Evolutionary conservation across 2,113 vertebrate species (phyloP).

Genomic region (Equus quagga): DNA sequence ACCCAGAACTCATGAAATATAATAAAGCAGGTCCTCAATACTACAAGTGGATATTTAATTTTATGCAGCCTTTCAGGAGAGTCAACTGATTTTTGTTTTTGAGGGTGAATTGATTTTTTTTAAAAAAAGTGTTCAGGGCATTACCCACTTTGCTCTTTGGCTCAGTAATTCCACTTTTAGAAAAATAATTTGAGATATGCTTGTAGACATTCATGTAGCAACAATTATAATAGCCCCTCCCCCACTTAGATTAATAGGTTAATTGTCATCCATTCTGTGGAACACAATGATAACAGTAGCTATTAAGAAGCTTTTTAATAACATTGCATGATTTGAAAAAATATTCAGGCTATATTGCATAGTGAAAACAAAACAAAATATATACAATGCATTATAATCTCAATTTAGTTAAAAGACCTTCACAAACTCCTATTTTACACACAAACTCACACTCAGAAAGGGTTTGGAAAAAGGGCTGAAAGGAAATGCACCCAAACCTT

Average conservation of each 20-base stretch:
- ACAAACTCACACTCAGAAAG: neutral
- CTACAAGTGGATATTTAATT: neutral
- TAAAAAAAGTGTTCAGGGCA: neutral
- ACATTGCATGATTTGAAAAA: neutral
- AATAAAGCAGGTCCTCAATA: neutral
- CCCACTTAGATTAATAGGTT: neutral
- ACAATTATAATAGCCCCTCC: neutral
- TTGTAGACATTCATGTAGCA: neutral
- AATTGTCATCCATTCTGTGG: neutral
- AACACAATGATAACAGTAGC: neutral
- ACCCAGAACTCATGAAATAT: neutral
- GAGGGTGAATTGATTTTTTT: neutral
- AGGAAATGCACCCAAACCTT: neutral
- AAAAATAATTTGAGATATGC: neutral
- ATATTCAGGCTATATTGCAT: neutral
- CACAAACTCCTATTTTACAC: neutral
- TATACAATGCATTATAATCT: neutral
- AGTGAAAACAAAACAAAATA: neutral
- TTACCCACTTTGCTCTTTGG: neutral
- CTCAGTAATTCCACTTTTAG: neutral
- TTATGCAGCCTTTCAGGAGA: neutral
- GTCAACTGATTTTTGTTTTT: neutral
- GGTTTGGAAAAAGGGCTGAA: neutral
- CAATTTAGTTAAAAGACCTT: neutral
- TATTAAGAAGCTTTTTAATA: neutral